Evolutionary conservation across 2,888 invertebrate genomes (phyloP).

Genomic region (Pantelozetes paolii): DNA sequence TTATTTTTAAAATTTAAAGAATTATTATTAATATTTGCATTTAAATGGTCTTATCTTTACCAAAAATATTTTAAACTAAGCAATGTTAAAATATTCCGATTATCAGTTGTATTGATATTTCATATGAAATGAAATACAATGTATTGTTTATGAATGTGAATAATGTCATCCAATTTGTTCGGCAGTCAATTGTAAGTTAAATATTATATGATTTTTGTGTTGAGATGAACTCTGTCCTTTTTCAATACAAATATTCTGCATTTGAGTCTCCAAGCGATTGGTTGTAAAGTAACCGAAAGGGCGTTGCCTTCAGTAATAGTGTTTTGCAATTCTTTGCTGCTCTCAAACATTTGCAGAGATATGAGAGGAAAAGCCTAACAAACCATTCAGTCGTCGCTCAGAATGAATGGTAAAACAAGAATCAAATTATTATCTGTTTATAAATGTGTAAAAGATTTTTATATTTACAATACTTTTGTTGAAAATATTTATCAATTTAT

Average conservation of each 20-base stretch:
- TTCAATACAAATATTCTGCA: not conserved
- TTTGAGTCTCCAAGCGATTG: conserved; percentile 1
- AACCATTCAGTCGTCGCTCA: not conserved
- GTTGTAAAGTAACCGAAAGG: conserved; percentile 25
- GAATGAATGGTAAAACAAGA: not conserved
- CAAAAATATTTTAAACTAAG: too few relatives aligned
- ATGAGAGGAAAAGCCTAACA: not conserved
- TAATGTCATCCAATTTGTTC: conserved; percentile 16
- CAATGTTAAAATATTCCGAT: too few relatives aligned
- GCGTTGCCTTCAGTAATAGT: conserved; percentile 6
- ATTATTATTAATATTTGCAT: too few relatives aligned
- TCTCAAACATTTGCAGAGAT: not conserved
- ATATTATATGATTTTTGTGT: conserved; percentile 4
- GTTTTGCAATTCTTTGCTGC: conserved; percentile 10
- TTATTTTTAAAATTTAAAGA: too few relatives aligned
- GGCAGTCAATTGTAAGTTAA: conserved; percentile 15
- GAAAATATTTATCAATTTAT: too few relatives aligned
- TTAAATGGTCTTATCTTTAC: too few relatives aligned
- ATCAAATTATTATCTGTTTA: not conserved
- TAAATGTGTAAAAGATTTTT: too few relatives aligned
- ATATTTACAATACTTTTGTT: too few relatives aligned
- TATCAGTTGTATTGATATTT: too few relatives aligned
- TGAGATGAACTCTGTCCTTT: conserved; percentile 21
- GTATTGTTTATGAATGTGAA: too few relatives aligned
- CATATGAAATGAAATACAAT: too few relatives aligned